These are phyloP conservation scores for Coluber constrictor DNA, from an alignment of 2,797 vertebrate species.

Conservation along the genomic window DNA sequence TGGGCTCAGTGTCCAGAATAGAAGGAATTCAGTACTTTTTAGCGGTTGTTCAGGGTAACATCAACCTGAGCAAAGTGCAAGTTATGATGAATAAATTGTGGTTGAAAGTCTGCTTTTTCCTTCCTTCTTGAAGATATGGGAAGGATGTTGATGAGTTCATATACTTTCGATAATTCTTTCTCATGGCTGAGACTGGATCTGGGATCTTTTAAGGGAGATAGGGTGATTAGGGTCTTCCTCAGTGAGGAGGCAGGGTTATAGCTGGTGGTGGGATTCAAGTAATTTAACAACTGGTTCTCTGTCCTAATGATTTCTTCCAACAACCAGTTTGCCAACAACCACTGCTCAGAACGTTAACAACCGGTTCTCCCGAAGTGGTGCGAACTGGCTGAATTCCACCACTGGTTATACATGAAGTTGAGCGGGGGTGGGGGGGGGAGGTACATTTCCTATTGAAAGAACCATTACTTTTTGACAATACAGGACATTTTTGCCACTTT, in stretches of 20 bases:
- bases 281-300: too few species aligned
- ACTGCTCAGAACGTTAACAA: too few species aligned
- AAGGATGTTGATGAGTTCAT: neutral
- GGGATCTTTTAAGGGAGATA: neutral
- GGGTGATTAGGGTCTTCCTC: neutral
- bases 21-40: neutral
- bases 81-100: neutral
- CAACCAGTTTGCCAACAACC: too few species aligned
- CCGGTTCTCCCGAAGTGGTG: too few species aligned
- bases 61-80: neutral
- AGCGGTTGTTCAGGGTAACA: neutral
- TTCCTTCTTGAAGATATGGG: neutral
- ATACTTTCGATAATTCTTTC: neutral
- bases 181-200: neutral
- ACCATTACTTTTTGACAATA: neutral
- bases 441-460: neutral
- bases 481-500: neutral
- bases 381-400: too few species aligned
- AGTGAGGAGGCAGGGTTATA: neutral
- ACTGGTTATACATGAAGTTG: neutral
- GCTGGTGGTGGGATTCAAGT: neutral
- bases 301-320: too few species aligned
- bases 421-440: accelerated
- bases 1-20: neutral
- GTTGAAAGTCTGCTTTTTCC: neutral